Percentiles rank a stretch among this genome's conserved stretches.
phyloP scores from a whole-genome alignment of 2,797 vertebrate genomes.

The Manis javanica region DNA sequence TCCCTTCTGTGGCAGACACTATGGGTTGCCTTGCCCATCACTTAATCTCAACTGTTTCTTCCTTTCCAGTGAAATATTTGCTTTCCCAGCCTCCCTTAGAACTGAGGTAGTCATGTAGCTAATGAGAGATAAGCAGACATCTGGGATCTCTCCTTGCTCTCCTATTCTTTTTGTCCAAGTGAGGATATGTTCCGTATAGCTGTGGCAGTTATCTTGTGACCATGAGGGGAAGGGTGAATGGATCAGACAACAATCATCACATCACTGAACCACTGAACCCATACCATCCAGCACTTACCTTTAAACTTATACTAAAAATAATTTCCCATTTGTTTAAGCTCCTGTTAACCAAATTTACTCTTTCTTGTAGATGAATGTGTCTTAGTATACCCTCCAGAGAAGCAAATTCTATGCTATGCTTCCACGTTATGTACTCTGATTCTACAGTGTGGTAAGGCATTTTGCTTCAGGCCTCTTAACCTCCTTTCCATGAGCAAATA shows the following conservation, averaged over 20 bases:
- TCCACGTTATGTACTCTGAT: neutral
- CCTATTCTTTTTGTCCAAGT: neutral
- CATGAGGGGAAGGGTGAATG: neutral
- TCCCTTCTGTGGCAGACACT: neutral
- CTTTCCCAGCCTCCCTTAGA: neutral
- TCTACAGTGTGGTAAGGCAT: neutral
- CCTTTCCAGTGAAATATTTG: neutral
- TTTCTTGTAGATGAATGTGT: neutral
- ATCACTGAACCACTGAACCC: neutral
- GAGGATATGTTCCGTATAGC: neutral
- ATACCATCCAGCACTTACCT: neutral
- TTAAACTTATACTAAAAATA: neutral
- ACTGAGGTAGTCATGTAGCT: neutral
- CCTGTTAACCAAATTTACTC: neutral
- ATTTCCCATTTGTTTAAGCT: neutral
- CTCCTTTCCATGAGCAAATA: neutral
- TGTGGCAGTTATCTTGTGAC: neutral
- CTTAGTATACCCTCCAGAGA: neutral
- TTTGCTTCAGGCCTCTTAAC: neutral
- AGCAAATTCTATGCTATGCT: neutral
- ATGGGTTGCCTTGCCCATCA: neutral
- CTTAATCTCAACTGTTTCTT: neutral
- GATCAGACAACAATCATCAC: neutral
- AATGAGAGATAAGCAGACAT: neutral
- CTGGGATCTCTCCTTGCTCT: neutral